A percentile compares a stretch with the other conserved stretches of the same genome.
Evolutionary conservation across 2,888 invertebrate genomes (phyloP).

Genomic region (Itoplectis maculator): DNA sequence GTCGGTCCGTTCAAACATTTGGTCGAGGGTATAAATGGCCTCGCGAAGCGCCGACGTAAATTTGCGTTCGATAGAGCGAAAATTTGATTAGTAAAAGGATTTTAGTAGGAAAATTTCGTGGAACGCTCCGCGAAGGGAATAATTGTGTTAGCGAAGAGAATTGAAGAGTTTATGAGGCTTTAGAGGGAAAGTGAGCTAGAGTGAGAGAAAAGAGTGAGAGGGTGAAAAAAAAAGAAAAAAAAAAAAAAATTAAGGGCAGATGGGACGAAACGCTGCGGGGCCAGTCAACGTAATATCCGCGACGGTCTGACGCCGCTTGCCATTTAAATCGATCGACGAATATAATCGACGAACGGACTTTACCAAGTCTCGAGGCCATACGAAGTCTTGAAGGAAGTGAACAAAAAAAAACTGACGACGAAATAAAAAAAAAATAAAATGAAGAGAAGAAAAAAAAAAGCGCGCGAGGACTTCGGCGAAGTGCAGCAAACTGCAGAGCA

Average conservation of each 20-base stretch:
- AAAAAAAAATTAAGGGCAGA: conserved; percentile 45
- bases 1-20: conserved; percentile 8
- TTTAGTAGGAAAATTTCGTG: conserved; percentile 62
- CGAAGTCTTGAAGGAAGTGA: conserved; percentile 20
- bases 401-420: background rate
- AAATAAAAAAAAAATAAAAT: conserved; percentile 10
- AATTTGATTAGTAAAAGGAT: conserved; percentile 45
- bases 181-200: conserved; percentile 58
- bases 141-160: conserved; percentile 63
- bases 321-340: conserved; percentile 59
- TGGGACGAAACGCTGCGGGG: conserved; percentile 61
- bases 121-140: conserved; percentile 52
- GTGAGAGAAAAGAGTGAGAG: conserved; percentile 15
- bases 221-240: too few species aligned
- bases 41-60: conserved; percentile 45
- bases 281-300: conserved; percentile 65
- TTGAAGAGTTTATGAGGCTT: conserved; percentile 65
- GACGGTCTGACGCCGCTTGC: conserved; percentile 57
- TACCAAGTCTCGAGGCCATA: background rate
- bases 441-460: conserved; percentile 2
- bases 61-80: conserved; percentile 52
- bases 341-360: conserved; percentile 34
- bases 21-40: conserved; percentile 16
- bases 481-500: conserved; percentile 22
- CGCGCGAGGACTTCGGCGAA: conserved; percentile 17